Base-by-base conservation (phyloP, 30 jellyfish, hydroid and myxozoan genomes). In the Cassiopea xamachana region DNA sequence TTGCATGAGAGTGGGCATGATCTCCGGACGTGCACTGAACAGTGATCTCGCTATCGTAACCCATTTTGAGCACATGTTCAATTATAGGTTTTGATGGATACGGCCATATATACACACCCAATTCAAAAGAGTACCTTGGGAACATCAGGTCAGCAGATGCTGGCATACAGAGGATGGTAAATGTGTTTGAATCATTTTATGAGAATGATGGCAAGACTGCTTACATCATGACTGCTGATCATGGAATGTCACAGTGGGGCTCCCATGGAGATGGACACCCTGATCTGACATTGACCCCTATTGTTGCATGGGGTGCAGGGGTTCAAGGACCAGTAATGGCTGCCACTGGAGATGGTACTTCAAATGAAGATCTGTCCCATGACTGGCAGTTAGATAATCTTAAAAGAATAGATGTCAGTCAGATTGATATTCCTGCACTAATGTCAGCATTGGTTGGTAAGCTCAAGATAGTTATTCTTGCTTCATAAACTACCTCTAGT, bases 281-380 rank as follows among this genome's bases (percentile, higher is more conserved):
- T 19, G 90, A 94, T 72, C 98, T 90, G 82, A 94, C 98, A 39
- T 78, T 84, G 88, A 94, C 98, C 61, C 98, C 98, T 1, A 84
- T 94, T 8, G 92, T 94, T n/a, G 98, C 97, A 1, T 94, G 98
- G 98, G 98, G 98, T 5, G 96, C 98, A 10, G 98, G 98, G 19
- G 79, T 94, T 0, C 79, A 64, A 78, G 88, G 93, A 55, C 94
- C 97, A 8, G 46, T 9, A 18, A 39, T 47, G 19, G 70, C 51
- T 47, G 45, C 13, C 1, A 59, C 51, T 75, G 68, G 46, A n/a
- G 45, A 62, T 73, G 46, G 46, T 15, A 92, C 7, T 18, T 14
- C n/a, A 6, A 83, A 80, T 46, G 92, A 89, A 14, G 46, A 62
- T 6, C 68, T 89, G 9, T 71, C 92, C 18, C 73, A 43, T 10